Evolutionary conservation across 2,888 invertebrate species (phyloP).

Genomic region (Troides aeacus): DNA sequence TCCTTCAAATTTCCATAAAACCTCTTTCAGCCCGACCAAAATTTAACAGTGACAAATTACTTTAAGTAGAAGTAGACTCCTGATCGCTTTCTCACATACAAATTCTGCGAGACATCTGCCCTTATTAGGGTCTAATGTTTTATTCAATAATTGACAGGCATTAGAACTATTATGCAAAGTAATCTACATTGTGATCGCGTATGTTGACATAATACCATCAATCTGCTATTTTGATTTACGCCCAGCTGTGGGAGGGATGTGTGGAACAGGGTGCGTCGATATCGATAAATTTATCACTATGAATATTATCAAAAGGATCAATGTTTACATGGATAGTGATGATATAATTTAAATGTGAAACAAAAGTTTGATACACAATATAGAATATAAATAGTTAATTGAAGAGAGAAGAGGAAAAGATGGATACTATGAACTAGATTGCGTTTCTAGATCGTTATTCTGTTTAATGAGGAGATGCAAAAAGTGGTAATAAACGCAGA

Average conservation of each 20-base stretch:
- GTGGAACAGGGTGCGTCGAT: constrained; percentile 36
- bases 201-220: constrained; percentile 80
- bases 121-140: constrained; percentile 57
- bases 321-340: no score
- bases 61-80: constrained; percentile 33
- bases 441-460: no score
- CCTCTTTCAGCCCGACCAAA: constrained; percentile 38
- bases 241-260: constrained; percentile 41
- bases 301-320: not conserved
- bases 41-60: constrained; percentile 74
- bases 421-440: no score
- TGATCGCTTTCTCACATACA: constrained; percentile 60
- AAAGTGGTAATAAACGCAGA: no score
- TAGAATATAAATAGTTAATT: no score
- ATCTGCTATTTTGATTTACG: constrained; percentile 71
- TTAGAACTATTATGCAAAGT: constrained; percentile 74
- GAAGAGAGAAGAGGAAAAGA: no score
- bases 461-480: no score
- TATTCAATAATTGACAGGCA: constrained; percentile 72
- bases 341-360: no score
- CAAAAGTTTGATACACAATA: no score
- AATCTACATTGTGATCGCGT: constrained; percentile 62
- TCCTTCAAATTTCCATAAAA: constrained; percentile 56
- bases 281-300: constrained; percentile 37
- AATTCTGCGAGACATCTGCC: constrained; percentile 54